Base-by-base conservation (phyloP, 2,797 vertebrate genomes). In the Danio jaintianensis region DNA sequence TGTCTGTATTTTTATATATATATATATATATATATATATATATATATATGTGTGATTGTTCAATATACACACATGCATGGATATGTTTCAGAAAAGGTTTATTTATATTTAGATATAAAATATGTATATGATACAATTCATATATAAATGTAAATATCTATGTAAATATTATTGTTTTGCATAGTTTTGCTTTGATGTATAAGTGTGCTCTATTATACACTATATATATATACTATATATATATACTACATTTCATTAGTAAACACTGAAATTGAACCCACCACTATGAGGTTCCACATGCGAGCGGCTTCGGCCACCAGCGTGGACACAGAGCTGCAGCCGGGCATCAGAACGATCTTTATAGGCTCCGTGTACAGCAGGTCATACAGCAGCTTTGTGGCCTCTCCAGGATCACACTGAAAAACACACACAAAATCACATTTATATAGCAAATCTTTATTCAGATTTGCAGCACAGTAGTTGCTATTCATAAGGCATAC, bases 241-340 rank as follows among this genome's bases (percentile, higher is more conserved):
- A n/a, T n/a, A n/a, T n/a, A n/a, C n/a, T n/a, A n/a, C 66, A 50
- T 15, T 16, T 18, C 16, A 40, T 40, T 10, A 52, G 15, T 8
- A 38, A 52, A 53, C 29, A 53, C 53, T 53, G 0, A n/a, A 77
- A 47, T 11, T 18, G 13, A 71, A 79, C 82, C 6, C 48, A 94
- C 94, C 92, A 94, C 94, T 12, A 95, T 95, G 78, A 95, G 94
- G 87, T 95, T 94, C 94, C 94, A 95, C 95, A 97, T 96, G 48
- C 96, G 93, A 2, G 96, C 96, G 0, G 96, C 96, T 79, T 96
- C 96, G 0, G 95, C 96, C 84, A 98, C 96, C 59, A 97, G 88
- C 0, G 96, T 97, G 78, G 96, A 97, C 40, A 97, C 96, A 0
- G 94, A 95, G 85, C 96, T 97, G 87, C 96, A 96, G 56, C 96